Evolutionary conservation across 2,113 vertebrate genomes (phyloP).

Genomic region (Heptranchias perlo): DNA sequence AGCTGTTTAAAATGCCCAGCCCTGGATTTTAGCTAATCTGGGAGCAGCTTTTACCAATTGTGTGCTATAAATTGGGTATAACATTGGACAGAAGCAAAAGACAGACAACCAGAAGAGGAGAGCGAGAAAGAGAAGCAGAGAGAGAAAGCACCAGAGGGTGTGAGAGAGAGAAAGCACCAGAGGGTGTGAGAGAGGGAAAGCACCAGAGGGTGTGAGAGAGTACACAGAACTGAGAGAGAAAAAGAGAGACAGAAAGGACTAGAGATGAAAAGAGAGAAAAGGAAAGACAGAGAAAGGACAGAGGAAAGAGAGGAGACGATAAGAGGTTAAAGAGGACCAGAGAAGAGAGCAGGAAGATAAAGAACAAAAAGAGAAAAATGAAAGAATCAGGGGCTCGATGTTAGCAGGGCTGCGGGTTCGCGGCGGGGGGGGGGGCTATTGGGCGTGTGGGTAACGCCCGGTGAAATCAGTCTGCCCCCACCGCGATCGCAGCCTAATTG

Average conservation of each 20-base stretch:
- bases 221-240: neutral
- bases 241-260: neutral
- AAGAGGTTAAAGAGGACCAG: neutral
- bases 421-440: no score
- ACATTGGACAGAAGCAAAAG: neutral
- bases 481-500: no score
- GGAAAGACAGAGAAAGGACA: neutral
- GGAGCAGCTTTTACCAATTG: neutral
- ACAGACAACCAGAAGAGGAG: neutral
- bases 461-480: no score
- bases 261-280: neutral
- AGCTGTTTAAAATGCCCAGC: neutral
- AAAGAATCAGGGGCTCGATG: no score
- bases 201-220: constrained; percentile 32
- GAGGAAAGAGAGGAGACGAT: neutral
- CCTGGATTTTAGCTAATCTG: neutral
- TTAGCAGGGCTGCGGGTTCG: no score
- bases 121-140: constrained; percentile 35
- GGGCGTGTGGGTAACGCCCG: no score
- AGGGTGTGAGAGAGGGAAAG: constrained; percentile 22
- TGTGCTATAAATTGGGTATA: neutral
- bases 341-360: neutral
- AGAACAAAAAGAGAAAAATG: constrained; percentile 40
- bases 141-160: constrained; percentile 38
- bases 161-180: constrained; percentile 36